Evolutionary conservation across 2,888 invertebrate species (phyloP).

Genomic region (Luperina nickerlii): DNA sequence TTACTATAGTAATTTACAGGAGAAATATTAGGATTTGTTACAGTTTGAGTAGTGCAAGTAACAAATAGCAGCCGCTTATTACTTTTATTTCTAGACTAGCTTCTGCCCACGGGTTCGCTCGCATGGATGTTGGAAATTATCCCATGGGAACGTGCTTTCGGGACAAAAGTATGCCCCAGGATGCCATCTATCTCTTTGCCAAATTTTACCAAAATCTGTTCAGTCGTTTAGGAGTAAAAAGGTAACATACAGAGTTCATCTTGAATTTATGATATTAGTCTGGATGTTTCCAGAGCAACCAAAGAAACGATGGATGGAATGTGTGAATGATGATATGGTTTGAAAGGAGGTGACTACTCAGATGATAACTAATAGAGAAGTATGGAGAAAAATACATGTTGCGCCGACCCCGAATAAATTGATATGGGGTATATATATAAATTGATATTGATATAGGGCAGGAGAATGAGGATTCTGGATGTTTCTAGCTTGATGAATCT

Average conservation of each 20-base stretch:
- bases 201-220: neutral
- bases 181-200: neutral
- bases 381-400: no score
- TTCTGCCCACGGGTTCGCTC: neutral
- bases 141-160: neutral
- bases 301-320: no score
- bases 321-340: no score
- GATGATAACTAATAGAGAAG: no score
- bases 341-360: no score
- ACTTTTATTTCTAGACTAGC: neutral
- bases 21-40: conserved; percentile 15
- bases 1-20: conserved; percentile 32
- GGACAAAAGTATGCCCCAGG: neutral
- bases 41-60: conserved; percentile 37
- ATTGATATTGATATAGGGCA: no score
- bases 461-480: neutral
- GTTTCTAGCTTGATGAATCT: neutral
- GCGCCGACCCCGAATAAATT: no score
- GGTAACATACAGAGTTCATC: no score
- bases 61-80: neutral
- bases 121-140: neutral
- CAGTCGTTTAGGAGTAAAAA: neutral
- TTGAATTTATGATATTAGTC: no score
- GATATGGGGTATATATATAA: no score
- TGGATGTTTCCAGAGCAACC: no score